Conservation (phyloP, 2,888 invertebrate genomes). For the Andrena hattorfiana region DNA sequence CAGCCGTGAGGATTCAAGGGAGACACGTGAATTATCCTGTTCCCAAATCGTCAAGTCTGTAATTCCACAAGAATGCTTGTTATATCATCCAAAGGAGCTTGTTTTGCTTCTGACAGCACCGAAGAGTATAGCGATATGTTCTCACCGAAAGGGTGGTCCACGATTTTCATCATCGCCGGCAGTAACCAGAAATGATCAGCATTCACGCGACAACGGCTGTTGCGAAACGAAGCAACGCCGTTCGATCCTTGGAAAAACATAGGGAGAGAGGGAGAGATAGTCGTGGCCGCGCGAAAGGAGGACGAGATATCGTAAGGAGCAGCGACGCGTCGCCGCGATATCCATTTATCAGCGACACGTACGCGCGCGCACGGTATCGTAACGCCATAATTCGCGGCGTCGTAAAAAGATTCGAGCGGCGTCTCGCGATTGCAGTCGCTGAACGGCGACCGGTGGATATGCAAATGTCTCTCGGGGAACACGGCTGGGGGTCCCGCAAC, state of each 20-base stretch:
- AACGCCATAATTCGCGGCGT: conserved; percentile 63
- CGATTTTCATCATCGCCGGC: neutral
- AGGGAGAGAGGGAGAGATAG: neutral
- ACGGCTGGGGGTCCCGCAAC: conserved; percentile 74
- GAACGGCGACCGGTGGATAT: conserved; percentile 74
- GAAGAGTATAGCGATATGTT: too few relatives aligned
- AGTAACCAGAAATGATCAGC: neutral
- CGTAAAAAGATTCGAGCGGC: conserved; percentile 66
- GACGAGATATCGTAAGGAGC: conserved; percentile 52
- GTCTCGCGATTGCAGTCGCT: conserved; percentile 59
- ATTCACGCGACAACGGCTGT: conserved; percentile 27
- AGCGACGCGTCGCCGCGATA: conserved; percentile 48
- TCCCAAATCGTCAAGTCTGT: too few relatives aligned
- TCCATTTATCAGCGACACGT: conserved; percentile 51
- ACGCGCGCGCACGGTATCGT: conserved; percentile 52
- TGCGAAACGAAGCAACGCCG: conserved; percentile 9
- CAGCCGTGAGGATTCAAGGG: too few relatives aligned
- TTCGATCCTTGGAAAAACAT: conserved; percentile 37
- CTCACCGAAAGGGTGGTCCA: neutral
- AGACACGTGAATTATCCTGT: too few relatives aligned
- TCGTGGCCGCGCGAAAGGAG: conserved; percentile 37
- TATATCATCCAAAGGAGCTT: too few relatives aligned
- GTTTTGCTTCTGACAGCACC: too few relatives aligned
- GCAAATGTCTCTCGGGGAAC: conserved; percentile 75
- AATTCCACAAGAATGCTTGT: too few relatives aligned